Percentiles rank a stretch among this genome's conserved stretches.
Evolutionary conservation across 2,888 invertebrate genomes (phyloP).

Genomic region (Meghimatium bilineatum): DNA sequence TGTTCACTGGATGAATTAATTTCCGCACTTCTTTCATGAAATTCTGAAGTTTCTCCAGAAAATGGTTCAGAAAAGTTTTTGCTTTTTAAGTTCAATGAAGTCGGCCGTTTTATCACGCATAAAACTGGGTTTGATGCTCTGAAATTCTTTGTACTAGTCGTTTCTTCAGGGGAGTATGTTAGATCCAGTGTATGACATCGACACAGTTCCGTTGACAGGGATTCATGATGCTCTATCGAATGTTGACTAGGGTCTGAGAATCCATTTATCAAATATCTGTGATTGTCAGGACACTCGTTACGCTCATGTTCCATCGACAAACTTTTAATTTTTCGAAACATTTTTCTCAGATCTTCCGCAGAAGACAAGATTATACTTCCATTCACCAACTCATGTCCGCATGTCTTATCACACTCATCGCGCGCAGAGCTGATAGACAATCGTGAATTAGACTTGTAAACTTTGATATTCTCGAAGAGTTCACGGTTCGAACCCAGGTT

Average conservation of each 20-base stretch:
- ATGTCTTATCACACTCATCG: constrained; percentile 25
- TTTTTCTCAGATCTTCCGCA: constrained; percentile 68
- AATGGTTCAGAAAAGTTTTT: neutral
- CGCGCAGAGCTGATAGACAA: constrained; percentile 12
- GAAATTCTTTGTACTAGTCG: too few relatives aligned
- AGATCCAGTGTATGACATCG: neutral
- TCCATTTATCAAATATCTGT: neutral
- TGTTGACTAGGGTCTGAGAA: neutral
- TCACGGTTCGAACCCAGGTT: constrained; percentile 67
- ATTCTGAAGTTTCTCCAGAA: neutral
- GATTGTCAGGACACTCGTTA: neutral
- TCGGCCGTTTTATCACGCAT: neutral
- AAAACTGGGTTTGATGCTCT: constrained; percentile 15
- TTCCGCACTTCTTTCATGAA: neutral
- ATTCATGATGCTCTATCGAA: too few relatives aligned
- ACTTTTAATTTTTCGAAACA: constrained; percentile 65
- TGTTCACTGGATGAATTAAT: neutral
- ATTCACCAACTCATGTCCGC: constrained; percentile 1
- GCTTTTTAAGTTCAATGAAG: neutral
- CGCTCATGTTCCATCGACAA: constrained; percentile 42
- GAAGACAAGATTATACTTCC: constrained; percentile 60
- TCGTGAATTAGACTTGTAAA: constrained; percentile 52
- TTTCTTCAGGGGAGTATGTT: too few relatives aligned
- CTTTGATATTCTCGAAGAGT: constrained; percentile 67
- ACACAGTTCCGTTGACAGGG: too few relatives aligned